Base-by-base conservation (phyloP, 2,113 vertebrate genomes). In the Suncus etruscus region DNA sequence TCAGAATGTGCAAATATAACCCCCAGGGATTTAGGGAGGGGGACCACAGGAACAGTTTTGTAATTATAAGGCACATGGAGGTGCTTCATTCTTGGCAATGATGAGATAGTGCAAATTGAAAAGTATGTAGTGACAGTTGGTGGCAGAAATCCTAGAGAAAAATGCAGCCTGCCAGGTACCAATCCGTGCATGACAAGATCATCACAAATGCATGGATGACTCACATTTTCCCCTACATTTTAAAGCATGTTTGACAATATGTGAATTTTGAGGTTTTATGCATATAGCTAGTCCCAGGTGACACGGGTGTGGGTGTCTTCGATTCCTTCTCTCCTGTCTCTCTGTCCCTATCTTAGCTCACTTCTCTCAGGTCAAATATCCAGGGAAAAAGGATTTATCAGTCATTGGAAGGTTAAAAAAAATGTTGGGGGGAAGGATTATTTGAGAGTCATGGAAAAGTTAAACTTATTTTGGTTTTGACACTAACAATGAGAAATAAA, bases 111-210 rank as follows among this genome's bases (percentile, higher is more conserved):
- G 11, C 92, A 96, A 95, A 96, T 83, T 92, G 90, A 93, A 94
- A 94, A 95, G 93, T 88, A 50, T 72, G 86, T 81, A 68, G 93
- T 88, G 93, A 94, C 95, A 90, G 93, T 90, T 83, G 90, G 96
- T 94, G 93, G 93, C 93, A 95, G 83, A 85, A 87, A 95, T 96
- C 93, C 95, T 91, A 84, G 91, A 92, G 83, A 87, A 92, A 39
- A 65, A 68, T 0, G 11, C 48, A 80, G 92, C 66, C 91, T 94
- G 93, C 95, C 94, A 94, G 95, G 95, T 94, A 91, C 87, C 87
- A 27, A 58, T 61, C 87, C 61, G 0, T 73, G 75, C 87, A 3
- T 80, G 87, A 91, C 91, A 74, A 88, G 77, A 86, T 51, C 77
- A 22, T 66, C 12, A 2, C 63, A 77, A 51, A 68, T 11, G 65